A percentile compares a stretch with the other conserved stretches of the same genome.
These are phyloP conservation scores for Perccottus glenii DNA, from an alignment of 2,113 vertebrate species.

Conservation along the genomic window DNA sequence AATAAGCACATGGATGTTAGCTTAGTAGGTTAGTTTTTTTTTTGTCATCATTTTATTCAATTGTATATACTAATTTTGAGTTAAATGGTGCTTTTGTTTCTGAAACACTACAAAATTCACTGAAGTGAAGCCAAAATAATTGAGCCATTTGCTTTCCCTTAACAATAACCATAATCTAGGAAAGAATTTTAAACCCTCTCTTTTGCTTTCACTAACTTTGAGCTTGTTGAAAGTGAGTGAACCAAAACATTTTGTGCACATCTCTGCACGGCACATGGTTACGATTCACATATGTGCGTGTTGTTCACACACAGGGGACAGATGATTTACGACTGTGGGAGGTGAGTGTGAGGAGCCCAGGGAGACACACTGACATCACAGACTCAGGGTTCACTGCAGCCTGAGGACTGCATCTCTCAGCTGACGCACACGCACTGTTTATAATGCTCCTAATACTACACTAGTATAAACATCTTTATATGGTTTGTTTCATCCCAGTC, in stretches of 20 bases:
- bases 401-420: conserved; percentile 17
- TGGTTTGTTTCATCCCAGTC: conserved; percentile 22
- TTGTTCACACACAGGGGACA: conserved; percentile 10
- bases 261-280: not conserved
- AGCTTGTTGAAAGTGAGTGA: not conserved
- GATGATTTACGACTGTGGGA: conserved; percentile 32
- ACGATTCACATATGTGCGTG: not conserved
- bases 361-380: conserved; percentile 36
- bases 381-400: conserved; percentile 13
- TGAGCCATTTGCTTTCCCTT: too few relatives aligned
- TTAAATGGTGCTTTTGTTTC: too few relatives aligned
- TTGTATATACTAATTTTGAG: too few relatives aligned
- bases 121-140: too few relatives aligned
- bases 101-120: too few relatives aligned
- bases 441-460: conserved; percentile 18
- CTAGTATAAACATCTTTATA: conserved; percentile 10
- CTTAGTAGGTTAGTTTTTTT: too few relatives aligned
- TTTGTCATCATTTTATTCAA: too few relatives aligned
- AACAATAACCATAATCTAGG: too few relatives aligned
- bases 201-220: not conserved
- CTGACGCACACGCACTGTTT: conserved; percentile 24
- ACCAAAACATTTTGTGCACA: not conserved
- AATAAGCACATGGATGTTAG: too few relatives aligned
- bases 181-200: too few relatives aligned
- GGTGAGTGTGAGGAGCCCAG: conserved; percentile 29